Base-by-base conservation (phyloP, 2,888 invertebrate genomes). In the Agrochola lychnidis region DNA sequence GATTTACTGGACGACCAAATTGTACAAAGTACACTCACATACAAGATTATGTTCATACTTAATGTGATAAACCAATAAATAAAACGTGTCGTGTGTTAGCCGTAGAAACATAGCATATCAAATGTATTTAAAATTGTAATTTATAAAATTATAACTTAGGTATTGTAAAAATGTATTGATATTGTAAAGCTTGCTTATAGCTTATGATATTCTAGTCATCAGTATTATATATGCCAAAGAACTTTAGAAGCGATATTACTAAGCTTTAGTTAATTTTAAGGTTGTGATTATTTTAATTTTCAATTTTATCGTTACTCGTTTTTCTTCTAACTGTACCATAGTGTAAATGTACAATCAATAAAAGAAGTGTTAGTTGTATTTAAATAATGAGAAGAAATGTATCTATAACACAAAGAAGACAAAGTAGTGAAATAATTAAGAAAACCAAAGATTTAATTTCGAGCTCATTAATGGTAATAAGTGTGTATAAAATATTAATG, bases 1-100 rank as follows among this genome's bases (percentile, higher is more conserved):
- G 90, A 93, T 92, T 92, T 93, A 91, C 89, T 83, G 77, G 94
- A 89, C 91, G 94, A 88, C 92, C 94, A 94, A 94, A 94, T 94
- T 91, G 78, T 85, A 87, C 76, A 75, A 84, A 80, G 80, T 81
- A 85, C 81, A 80, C 42, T 78, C 74, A 72, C 73, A 79, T 81
- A 79, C 69, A 84, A 79, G 87, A 85, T 76, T 88, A 84, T 78
- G 86, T 83, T 87, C 85, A 86, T 84, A 86, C 77, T 87, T 87
- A 87, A 88, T 89, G 91, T 92, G 92, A 93, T 91, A 91, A 88
- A 87, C 89, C 83, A 89, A 89, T 89, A 87, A 88, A 84, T 80
- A 80, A 40, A 81, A 59, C 78, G 66, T 84, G 83, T 85, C 87
- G 79, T 87, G 86, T 89, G 78, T 89, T 89, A 88, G 90, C 68